These are phyloP conservation scores for Odontothrips loti DNA, from an alignment of 2,888 invertebrate species.

Conservation along the genomic window DNA sequence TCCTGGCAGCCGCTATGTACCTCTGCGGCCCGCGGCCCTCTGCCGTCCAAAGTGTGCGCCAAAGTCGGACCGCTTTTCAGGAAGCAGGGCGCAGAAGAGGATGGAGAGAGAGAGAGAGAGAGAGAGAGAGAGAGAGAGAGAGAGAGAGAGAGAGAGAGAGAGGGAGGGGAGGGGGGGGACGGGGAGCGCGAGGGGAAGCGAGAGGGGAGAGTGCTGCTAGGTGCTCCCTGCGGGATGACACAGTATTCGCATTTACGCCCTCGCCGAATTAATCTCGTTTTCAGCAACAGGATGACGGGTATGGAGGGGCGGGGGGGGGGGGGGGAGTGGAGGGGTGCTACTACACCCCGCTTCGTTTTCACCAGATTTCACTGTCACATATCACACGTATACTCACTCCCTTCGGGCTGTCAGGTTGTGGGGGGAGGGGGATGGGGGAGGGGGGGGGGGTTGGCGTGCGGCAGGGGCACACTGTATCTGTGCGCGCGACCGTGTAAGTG, in stretches of 20 bases:
- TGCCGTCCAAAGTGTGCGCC: no score
- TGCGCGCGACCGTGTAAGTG: background rate
- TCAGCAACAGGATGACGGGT: conserved; percentile 4
- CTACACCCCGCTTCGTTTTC: background rate
- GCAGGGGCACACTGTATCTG: no score
- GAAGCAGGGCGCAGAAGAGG: no score
- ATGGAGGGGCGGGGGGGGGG: background rate
- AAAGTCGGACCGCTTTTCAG: no score
- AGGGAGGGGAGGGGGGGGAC: background rate
- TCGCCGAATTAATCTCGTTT: conserved; percentile 3
- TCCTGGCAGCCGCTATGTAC: no score
- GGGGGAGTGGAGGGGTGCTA: background rate
- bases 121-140: no score
- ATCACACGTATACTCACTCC: background rate
- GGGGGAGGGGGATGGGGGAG: no score
- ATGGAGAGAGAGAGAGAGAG: no score
- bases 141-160: no score
- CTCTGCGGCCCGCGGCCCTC: no score
- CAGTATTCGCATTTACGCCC: conserved; percentile 4
- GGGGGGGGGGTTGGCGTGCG: no score
- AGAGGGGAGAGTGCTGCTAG: background rate
- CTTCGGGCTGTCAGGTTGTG: background rate
- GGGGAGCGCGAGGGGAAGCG: background rate
- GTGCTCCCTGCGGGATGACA: background rate
- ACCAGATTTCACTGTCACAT: background rate